Base-by-base conservation (phyloP, 2,888 invertebrate genomes). In the Xiphydria camelus region DNA sequence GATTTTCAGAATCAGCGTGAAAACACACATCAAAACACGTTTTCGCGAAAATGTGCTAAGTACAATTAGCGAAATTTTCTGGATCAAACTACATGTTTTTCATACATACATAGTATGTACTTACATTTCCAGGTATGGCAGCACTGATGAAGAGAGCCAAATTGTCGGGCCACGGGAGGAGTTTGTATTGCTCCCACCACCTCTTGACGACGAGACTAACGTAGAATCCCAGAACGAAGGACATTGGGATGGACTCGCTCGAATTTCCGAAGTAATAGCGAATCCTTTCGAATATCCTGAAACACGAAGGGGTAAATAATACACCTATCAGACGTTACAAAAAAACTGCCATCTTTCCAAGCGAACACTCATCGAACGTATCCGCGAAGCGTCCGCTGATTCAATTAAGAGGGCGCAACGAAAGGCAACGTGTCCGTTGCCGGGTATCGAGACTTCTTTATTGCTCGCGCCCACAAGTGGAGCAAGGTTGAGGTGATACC, bases 121-220 rank as follows among this genome's bases (percentile, higher is more conserved):
- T 86, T 78, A 90, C 91, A 82, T 87, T 88, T 77, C 93, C 93
- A 64, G 91, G 90, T 73, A 94, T 91, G 55, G 89, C 92, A 4
- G 94, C 92, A 63, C 91, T 91, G 76, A 94, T 88, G 78, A 93
- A 94, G 52, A 94, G 84, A 32, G 92, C 93, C 62, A 93, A 81
- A 51, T 91, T 92, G 78, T 95, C 95, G 0, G 94, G 94, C 93
- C 94, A 94, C 4, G 95, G 94, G 55, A 95, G 80, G 51, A 91
- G 80, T 76, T 88, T 87, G 80, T 94, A 94, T 75, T 95, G 94
- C 71, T 93, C 91, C 94, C 94, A 95, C 94, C 94, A 95, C 64
- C 95, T 82, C 70, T 89, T 89, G 59, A 95, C 93, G 40, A 95
- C 89, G 62, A 94, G 82, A 65, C 88, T 89, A 55, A 95, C 94